Evolutionary conservation across 2,797 vertebrate species (phyloP).

Genomic region (Borostomias antarcticus): DNA sequence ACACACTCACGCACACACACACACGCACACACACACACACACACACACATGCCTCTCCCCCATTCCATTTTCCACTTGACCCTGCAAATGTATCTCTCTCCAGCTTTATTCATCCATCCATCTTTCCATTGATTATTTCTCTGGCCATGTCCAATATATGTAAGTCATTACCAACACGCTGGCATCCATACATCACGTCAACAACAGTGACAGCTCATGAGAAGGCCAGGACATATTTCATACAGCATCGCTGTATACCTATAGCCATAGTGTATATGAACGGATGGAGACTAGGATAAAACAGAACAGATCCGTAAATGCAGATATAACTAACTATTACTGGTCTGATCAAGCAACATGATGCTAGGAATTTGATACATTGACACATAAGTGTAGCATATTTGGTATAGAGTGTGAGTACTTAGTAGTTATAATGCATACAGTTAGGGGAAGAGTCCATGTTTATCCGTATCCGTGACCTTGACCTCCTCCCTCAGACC

Average conservation of each 20-base stretch:
- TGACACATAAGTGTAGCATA: neutral
- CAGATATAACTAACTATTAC: neutral
- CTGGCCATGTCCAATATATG: conserved; percentile 59
- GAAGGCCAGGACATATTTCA: conserved; percentile 61
- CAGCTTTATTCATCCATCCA: conserved; percentile 50
- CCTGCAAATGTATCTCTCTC: conserved; percentile 51
- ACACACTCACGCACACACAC: conserved; percentile 4
- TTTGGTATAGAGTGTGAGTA: neutral
- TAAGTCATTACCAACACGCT: conserved; percentile 67
- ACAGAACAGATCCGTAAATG: neutral
- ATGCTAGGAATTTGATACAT: neutral
- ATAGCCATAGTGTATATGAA: conserved; percentile 8
- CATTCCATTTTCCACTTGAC: conserved; percentile 66
- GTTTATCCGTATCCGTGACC: no score
- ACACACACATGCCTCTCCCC: conserved; percentile 37
- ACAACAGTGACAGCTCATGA: conserved; percentile 67
- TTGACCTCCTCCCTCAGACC: conserved; percentile 71
- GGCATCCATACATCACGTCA: conserved; percentile 61
- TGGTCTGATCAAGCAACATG: neutral
- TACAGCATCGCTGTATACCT: conserved; percentile 35
- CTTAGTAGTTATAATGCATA: no score
- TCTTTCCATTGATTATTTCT: conserved; percentile 69
- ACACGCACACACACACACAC: conserved; percentile 9
- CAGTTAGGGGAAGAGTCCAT: no score
- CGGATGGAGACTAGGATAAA: neutral